Base-by-base conservation (phyloP, 2,113 vertebrate species). In the Procavia capensis region DNA sequence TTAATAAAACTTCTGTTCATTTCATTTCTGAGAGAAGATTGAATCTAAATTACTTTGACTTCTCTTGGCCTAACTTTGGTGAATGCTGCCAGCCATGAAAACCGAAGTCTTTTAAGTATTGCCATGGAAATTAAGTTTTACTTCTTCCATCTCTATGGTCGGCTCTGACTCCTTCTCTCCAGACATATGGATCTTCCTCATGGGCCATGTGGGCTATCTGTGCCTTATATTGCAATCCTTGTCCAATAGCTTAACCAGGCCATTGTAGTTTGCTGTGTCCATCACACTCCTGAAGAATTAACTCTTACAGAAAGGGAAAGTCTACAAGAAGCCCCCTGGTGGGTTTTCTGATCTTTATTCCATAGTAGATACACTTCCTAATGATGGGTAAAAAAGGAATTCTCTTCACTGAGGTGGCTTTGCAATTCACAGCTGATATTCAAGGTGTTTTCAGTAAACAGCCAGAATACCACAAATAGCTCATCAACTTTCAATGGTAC, bases 41-140 rank as follows among this genome's bases (percentile, higher is more conserved):
- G 98, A 97, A 98, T 98, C 98, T 98, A 98, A 99, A 98, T 98
- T 98, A 98, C 98, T 98, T 98, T 98, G 98, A 98, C 97, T 98
- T 98, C 94, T 98, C 97, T 97, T 98, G 98, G 98, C 96, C 98
- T 98, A 98, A 96, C 98, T 98, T 98, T 93, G 94, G 95, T 79
- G 94, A 96, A 96, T 95, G 82, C 94, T 98, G 90, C 16, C 0
- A 97, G 89, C 96, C 96, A 63, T 66, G 93, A 91, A 97, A 97
- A 95, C 7, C 90, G 88, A 98, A 97, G 78, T 36, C 47, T 97
- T 97, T 95, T 61, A n/a, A 97, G 97, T 94, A 88, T 47, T 45
- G 86, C 91, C 76, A 6, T 31, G 74, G 74, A 97, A 95, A 98
- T 88, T 92, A 75, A 96, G 50, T 89, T 34, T 57, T 0, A 9